These are phyloP conservation scores for Tychaedon coryphoeus DNA, from an alignment of 2,113 vertebrate genomes.

Conservation along the genomic window DNA sequence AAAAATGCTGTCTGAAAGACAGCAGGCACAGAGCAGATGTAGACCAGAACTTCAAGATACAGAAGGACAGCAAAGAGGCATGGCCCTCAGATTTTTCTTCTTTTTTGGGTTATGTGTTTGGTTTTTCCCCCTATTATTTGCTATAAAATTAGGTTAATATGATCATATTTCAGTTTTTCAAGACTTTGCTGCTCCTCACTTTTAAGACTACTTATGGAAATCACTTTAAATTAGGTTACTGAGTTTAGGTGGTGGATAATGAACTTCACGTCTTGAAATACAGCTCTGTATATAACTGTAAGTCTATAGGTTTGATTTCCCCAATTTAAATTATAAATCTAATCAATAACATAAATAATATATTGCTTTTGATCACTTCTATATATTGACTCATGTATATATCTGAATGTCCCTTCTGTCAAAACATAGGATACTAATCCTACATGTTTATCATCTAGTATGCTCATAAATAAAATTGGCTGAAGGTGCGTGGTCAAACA, in stretches of 20 bases:
- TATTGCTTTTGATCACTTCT: not conserved
- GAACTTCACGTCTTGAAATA: fast-evolving
- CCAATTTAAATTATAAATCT: not conserved
- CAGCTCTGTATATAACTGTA: not conserved
- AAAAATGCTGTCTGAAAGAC: not conserved
- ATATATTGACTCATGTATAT: not conserved
- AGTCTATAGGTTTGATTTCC: not conserved
- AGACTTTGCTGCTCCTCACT: not conserved
- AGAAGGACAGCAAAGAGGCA: not conserved
- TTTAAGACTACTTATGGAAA: not conserved
- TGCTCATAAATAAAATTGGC: not conserved
- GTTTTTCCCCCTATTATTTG: not conserved
- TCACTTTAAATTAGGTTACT: not conserved
- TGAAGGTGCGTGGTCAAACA: not conserved
- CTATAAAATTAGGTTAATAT: not conserved
- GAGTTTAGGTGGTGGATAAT: not conserved
- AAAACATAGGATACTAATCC: not conserved
- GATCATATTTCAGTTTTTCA: not conserved
- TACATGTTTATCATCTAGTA: not conserved
- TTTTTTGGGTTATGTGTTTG: not conserved
- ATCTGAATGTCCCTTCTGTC: not conserved
- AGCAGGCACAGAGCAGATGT: not conserved
- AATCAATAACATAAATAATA: not conserved
- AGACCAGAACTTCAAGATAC: not conserved
- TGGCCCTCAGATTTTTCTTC: not conserved